Evolutionary conservation across 2,797 vertebrate species (phyloP).

Genomic region (Orestias chungarensis): DNA sequence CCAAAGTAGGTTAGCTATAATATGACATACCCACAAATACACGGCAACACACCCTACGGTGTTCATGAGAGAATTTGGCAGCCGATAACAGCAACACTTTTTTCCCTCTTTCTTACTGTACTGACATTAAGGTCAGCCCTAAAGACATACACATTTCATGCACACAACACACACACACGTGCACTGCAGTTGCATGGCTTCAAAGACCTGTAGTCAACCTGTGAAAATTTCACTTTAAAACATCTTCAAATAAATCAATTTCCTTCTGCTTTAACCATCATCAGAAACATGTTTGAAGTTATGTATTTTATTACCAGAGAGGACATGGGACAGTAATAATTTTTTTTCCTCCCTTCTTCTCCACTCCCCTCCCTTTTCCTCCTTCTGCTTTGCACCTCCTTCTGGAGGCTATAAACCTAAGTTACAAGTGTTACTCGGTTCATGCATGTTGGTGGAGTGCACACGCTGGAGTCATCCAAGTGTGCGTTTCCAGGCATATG

Average conservation of each 20-base stretch:
- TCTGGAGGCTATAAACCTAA: conserved; percentile 72
- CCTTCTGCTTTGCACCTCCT: conserved; percentile 61
- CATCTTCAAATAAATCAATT: conserved; percentile 84
- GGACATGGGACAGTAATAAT: conserved; percentile 70
- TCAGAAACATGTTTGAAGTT: conserved; percentile 82
- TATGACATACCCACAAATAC: conserved; percentile 56
- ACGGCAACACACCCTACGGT: conserved; percentile 60
- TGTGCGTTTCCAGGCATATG: conserved; percentile 33
- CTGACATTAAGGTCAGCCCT: conserved; percentile 80
- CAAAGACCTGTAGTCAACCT: conserved; percentile 78
- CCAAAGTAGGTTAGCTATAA: conserved; percentile 73
- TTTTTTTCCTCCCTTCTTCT: conserved; percentile 68
- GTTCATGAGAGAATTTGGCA: conserved; percentile 69
- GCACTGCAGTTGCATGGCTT: conserved; percentile 55
- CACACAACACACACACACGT: conserved; percentile 42
- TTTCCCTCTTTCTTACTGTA: conserved; percentile 57
- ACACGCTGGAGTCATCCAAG: conserved; percentile 8
- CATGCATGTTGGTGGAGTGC: conserved; percentile 34
- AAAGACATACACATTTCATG: conserved; percentile 76
- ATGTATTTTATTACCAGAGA: conserved; percentile 75
- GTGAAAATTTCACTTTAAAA: conserved; percentile 80
- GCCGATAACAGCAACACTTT: conserved; percentile 68
- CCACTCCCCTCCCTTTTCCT: conserved; percentile 53
- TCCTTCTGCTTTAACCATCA: conserved; percentile 78
- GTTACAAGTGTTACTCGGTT: conserved; percentile 72